These are phyloP conservation scores for Phyllotreta cruciferae DNA, from an alignment of 2,888 invertebrate species.

Conservation along the genomic window DNA sequence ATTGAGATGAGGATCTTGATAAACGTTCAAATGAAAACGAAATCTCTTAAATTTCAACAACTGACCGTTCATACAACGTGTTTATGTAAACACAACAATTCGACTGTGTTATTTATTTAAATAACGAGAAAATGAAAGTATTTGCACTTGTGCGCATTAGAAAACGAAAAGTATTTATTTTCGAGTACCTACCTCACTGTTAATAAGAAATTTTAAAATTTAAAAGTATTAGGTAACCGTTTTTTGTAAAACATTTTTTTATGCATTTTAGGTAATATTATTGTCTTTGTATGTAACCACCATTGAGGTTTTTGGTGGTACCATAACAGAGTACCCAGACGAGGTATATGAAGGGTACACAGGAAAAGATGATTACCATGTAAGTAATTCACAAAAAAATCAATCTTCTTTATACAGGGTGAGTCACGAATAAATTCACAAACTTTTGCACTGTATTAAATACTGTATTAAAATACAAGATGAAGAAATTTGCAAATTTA, in stretches of 20 bases:
- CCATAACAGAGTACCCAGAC: conserved; percentile 46
- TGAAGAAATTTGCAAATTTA: too few relatives aligned
- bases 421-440: too few relatives aligned
- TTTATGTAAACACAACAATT: not conserved
- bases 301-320: conserved; percentile 46
- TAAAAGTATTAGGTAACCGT: not conserved
- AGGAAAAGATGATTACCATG: conserved; percentile 65
- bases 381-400: conserved; percentile 60
- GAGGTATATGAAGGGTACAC: conserved; percentile 62
- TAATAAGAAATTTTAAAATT: not conserved
- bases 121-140: not conserved
- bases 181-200: not conserved
- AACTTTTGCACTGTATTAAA: not conserved
- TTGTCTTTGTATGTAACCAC: conserved; percentile 41
- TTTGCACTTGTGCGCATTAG: not conserved
- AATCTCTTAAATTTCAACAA: conserved; percentile 1
- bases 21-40: conserved; percentile 8
- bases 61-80: not conserved
- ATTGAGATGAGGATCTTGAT: conserved; percentile 4
- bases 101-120: not conserved
- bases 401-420: too few relatives aligned
- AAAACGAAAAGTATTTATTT: conserved; percentile 2
- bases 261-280: conserved; percentile 38
- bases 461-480: not conserved
- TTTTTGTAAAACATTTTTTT: not conserved